Evolutionary conservation across 2,888 invertebrate genomes (phyloP), one percentile per base, ranked within the genome.

Genomic region (Silvanus unidentatus): DNA sequence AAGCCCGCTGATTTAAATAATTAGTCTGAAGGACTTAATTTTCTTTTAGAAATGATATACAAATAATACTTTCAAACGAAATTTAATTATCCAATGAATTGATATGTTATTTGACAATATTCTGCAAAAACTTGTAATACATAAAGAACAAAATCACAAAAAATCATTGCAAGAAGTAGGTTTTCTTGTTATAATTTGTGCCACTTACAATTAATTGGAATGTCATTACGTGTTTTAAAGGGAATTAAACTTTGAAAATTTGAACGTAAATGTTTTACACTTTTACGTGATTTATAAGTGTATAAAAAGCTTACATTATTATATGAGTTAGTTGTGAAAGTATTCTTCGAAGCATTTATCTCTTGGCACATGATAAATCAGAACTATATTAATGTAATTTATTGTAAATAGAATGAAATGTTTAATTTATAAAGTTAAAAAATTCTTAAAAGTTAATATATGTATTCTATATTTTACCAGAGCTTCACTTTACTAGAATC

Each of bases 101-200:
- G 57, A 57, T 57, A 57, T 57, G 57, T 57, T 55, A 55, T 53
- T 55, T 48, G 50, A 54, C 56, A 55, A 56, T 54, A 53, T 50
- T 50, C 53, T 55, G 53, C 57, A 49, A 47, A 46, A 53, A 51
- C 50, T 52, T 38, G 39, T 45, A 45, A 46, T 41, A 39, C 40
- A 48, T 50, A 47, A 52, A 53, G 50, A 56, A 57, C n/a, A n/a
- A 50, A 57, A 57, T 57, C 56, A 57, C 57, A 57, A 55, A 51
- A n/a, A 47, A 45, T 54, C 53, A 53, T 53, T 53, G 54, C 54
- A 53, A 54, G n/a, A n/a, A n/a, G 45, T 42, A 54, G 43, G 22
- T 29, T 28, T 27, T 45, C n/a, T 29, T 28, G 35, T 47, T 15
- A 50, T 46, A 42, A 44, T 39, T 51, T 53, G 57, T 57, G 57